These are phyloP conservation scores for Mirounga angustirostris DNA, from an alignment of 2,113 vertebrate genomes.

Conservation along the genomic window DNA sequence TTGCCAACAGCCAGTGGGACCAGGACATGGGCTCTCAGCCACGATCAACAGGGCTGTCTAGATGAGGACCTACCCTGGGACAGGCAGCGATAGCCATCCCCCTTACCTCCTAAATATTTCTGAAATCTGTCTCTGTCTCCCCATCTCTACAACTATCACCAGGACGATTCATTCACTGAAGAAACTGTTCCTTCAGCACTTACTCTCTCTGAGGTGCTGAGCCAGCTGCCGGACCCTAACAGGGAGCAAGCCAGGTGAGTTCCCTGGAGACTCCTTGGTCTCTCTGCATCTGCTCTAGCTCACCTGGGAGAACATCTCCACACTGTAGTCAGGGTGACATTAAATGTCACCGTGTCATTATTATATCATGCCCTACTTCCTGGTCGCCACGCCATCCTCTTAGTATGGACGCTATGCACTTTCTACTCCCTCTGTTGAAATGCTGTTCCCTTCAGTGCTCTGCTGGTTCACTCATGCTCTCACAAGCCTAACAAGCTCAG, in stretches of 20 bases:
- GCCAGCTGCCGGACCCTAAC: not conserved
- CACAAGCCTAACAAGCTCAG: too few relatives aligned
- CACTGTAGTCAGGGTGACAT: too few relatives aligned
- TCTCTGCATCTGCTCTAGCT: fast-evolving
- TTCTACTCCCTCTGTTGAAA: not conserved
- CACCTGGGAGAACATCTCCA: not conserved
- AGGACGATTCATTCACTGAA: not conserved
- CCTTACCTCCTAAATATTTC: not conserved
- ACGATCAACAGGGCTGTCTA: fast-evolving
- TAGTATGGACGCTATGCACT: too few relatives aligned
- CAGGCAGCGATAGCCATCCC: not conserved
- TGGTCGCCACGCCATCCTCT: not conserved
- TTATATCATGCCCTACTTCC: not conserved
- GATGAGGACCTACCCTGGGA: not conserved
- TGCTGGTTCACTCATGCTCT: not conserved
- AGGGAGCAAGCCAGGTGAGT: not conserved
- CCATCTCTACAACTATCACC: not conserved
- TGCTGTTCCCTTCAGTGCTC: not conserved
- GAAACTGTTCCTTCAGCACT: not conserved
- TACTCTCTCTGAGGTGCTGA: too few relatives aligned
- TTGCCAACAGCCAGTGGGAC: not conserved
- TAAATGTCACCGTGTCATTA: fast-evolving
- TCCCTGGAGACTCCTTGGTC: too few relatives aligned
- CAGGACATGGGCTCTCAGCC: not conserved
- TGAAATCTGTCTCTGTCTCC: not conserved